Conservation (phyloP, 23 tunicate species). For the Trididemnum clinides region DNA sequence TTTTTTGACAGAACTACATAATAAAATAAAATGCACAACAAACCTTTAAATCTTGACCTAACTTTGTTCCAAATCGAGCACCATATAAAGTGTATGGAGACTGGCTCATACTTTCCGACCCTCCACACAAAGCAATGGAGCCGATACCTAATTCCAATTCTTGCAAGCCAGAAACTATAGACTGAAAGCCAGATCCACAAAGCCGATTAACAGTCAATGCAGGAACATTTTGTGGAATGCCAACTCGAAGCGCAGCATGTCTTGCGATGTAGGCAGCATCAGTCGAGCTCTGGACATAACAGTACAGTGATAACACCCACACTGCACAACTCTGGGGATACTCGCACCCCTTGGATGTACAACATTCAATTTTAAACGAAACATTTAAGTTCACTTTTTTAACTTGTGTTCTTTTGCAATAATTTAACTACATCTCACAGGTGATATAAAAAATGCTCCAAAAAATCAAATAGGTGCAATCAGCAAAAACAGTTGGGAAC, state of each 20-base stretch:
- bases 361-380: too few species aligned
- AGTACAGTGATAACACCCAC: too few species aligned
- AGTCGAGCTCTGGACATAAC: conserved; percentile 77
- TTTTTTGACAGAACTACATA: neutral
- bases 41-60: conserved; percentile 93
- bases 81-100: conserved; percentile 82
- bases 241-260: conserved; percentile 84
- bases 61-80: conserved; percentile 90
- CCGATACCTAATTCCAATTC: conserved; percentile 93
- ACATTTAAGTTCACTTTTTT: too few species aligned
- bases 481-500: too few species aligned
- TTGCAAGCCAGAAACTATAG: conserved; percentile 79
- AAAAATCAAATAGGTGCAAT: too few species aligned
- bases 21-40: neutral
- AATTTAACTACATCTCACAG: too few species aligned
- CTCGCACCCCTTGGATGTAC: too few species aligned
- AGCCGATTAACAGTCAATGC: conserved; percentile 94
- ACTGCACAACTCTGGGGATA: too few species aligned
- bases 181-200: conserved; percentile 99
- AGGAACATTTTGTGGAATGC: conserved; percentile 73
- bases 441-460: too few species aligned
- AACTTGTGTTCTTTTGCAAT: too few species aligned
- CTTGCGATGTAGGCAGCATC: conserved; percentile 99
- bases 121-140: conserved; percentile 90
- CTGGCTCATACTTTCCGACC: conserved; percentile 97